phyloP scores from a whole-genome alignment of 2,888 invertebrate genomes.

The Gandaritis pyraliata region DNA sequence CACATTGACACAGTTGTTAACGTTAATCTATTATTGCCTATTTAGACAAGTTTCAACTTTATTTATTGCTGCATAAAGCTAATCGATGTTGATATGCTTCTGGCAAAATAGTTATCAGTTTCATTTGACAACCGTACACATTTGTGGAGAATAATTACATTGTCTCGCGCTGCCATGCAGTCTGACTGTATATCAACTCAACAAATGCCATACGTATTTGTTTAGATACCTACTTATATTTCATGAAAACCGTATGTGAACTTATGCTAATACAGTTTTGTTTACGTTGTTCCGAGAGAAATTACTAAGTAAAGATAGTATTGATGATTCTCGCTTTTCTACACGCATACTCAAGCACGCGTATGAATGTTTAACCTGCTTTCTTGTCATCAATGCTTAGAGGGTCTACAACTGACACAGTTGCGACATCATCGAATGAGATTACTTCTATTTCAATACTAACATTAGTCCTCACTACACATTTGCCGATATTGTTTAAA shows the following conservation, averaged over 20 bases:
- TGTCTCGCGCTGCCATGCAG: slow-evolving; percentile 48
- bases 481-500: neutral
- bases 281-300: slow-evolving; percentile 29
- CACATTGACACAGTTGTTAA: slow-evolving; percentile 51
- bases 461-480: neutral
- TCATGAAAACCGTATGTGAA: slow-evolving; percentile 25
- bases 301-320: slow-evolving; percentile 23
- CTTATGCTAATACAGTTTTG: slow-evolving; percentile 37
- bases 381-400: slow-evolving; percentile 22
- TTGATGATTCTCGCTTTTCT: slow-evolving; percentile 30
- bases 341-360: slow-evolving; percentile 25
- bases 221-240: slow-evolving; percentile 30
- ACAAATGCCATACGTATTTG: slow-evolving; percentile 30
- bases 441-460: neutral
- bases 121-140: slow-evolving; percentile 38
- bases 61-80: slow-evolving; percentile 11
- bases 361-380: slow-evolving; percentile 26
- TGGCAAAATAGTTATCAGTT: slow-evolving; percentile 46
- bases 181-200: slow-evolving; percentile 40
- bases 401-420: slow-evolving; percentile 10
- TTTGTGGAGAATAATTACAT: slow-evolving; percentile 37
- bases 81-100: slow-evolving; percentile 17
- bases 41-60: slow-evolving; percentile 25
- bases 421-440: slow-evolving; percentile 5
- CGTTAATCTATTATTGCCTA: slow-evolving; percentile 30